A percentile compares a stretch with the other conserved stretches of the same genome.
These are phyloP conservation scores for Nycteola revayana DNA, from an alignment of 2,888 invertebrate genomes.

Conservation along the genomic window DNA sequence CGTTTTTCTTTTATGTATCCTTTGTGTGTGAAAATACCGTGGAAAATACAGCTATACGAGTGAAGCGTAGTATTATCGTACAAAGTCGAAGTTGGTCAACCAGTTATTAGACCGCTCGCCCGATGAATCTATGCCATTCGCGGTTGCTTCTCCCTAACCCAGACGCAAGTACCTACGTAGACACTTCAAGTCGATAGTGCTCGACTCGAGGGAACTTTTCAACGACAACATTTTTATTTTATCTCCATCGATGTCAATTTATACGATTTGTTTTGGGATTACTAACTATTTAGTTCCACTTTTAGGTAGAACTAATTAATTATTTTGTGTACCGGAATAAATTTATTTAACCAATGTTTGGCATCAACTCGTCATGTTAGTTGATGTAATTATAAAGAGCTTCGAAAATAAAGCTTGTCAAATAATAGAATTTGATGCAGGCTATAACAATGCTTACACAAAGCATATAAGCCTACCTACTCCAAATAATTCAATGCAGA, in stretches of 20 bases:
- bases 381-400: too few species aligned
- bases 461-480: too few species aligned
- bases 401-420: too few species aligned
- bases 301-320: too few species aligned
- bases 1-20: conserved; percentile 23
- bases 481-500: conserved; percentile 14
- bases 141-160: conserved; percentile 7
- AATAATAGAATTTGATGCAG: too few species aligned
- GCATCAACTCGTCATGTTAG: too few species aligned
- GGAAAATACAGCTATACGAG: too few species aligned
- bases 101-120: conserved; percentile 6
- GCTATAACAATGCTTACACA: conserved; percentile 1
- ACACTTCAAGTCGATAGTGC: conserved; percentile 43
- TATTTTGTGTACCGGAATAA: too few species aligned
- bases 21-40: too few species aligned
- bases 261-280: conserved; percentile 16
- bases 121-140: conserved; percentile 10
- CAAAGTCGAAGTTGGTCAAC: conserved; percentile 4
- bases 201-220: conserved; percentile 44
- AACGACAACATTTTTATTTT: conserved; percentile 45
- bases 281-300: too few species aligned
- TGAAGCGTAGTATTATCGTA: neutral
- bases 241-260: conserved; percentile 24
- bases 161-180: conserved; percentile 20
- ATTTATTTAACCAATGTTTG: too few species aligned